Conservation (phyloP, 2,888 invertebrate genomes). For the Gryllus longicercus region DNA sequence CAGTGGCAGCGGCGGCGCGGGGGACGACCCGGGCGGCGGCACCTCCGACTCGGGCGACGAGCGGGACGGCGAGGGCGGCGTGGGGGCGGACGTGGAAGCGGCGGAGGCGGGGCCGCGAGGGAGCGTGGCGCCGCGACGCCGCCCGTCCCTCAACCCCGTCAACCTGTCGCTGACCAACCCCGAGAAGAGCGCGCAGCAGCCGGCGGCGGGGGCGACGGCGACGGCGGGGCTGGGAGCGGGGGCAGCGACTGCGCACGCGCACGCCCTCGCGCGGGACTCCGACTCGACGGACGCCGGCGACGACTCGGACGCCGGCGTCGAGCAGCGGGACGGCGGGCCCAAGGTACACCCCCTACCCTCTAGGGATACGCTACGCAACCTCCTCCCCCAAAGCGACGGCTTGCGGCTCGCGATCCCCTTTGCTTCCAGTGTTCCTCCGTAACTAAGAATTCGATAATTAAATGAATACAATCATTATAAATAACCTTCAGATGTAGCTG, state of each 20-base stretch:
- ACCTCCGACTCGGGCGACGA: background rate
- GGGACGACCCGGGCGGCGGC: background rate
- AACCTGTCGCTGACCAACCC: constrained; percentile 60
- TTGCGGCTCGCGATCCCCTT: too few species aligned
- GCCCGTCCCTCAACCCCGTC: constrained; percentile 77
- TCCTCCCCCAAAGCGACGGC: too few species aligned
- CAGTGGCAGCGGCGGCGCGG: background rate
- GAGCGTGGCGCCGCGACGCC: constrained; percentile 48
- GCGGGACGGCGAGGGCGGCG: background rate
- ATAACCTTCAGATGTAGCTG: too few species aligned
- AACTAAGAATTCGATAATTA: too few species aligned
- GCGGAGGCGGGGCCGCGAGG: background rate
- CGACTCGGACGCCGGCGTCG: background rate
- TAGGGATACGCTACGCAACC: too few species aligned
- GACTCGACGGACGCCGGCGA: background rate
- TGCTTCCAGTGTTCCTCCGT: too few species aligned
- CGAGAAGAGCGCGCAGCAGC: constrained; percentile 37
- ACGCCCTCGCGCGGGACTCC: too few species aligned
- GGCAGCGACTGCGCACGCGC: background rate
- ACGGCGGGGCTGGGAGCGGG: background rate
- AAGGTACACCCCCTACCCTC: background rate
- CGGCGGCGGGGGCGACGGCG: background rate
- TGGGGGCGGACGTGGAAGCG: background rate
- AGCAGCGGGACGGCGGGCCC: background rate
- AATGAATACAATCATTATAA: too few species aligned